Evolutionary conservation across 2,888 invertebrate species (phyloP), one percentile per base, ranked within the genome.

Genomic region (Myathropa florea): DNA sequence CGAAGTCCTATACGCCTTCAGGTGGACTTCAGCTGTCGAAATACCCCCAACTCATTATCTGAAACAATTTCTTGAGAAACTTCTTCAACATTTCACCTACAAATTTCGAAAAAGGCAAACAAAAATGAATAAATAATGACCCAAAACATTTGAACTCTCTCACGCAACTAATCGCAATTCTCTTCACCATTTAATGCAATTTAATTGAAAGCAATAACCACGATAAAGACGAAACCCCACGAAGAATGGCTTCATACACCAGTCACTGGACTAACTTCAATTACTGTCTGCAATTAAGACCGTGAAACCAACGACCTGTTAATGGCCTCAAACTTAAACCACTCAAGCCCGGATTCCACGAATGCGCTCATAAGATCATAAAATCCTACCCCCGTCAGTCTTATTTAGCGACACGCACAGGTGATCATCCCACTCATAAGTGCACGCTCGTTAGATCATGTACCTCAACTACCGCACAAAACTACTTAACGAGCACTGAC

Each of bases 201-300:
- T 72, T 78, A 76, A 90, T 90, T 90, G 90, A 79, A 84, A 73
- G 57, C 80, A 78, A 80, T 79, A 55, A 64, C 60, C 46, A 53
- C 79, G 59, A 61, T 63, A 9, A 30, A 18, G 63, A 36, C 55
- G 67, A 72, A 72, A 68, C 61, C 59, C n/a, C 7, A 6, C 46
- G 18, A 46, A 70, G 70, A 53, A 82, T 59, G 24, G 14, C 24
- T 24, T 63, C 23, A 81, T 39, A 81, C 21, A 33, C 64, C 73
- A n/a, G n/a, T n/a, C 53, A 68, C 39, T 78, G 65, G 59, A 59
- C 57, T 4, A 24, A 33, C 14, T 77, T 68, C 68, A 55, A 39
- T 71, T 78, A 64, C 63, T 28, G 59, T 39, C 55, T 67, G 55
- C 67, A 80, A 80, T 73, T 80, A 80, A 67, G 67, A 59, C 72